Conservation (phyloP, 2,797 vertebrate genomes). For the Hypotaenidia philippensis region DNA sequence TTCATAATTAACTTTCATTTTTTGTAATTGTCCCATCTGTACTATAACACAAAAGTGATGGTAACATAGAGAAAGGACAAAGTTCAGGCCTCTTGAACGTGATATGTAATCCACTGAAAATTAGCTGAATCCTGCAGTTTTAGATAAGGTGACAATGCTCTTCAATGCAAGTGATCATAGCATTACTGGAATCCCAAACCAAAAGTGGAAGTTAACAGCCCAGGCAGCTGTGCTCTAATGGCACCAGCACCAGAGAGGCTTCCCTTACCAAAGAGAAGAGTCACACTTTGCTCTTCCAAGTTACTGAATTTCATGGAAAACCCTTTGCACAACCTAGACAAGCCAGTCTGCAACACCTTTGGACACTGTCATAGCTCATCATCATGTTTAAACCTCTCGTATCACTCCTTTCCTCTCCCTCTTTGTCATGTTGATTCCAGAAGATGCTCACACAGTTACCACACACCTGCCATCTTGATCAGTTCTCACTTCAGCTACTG, state of each 20-base stretch:
- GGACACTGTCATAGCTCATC: background rate
- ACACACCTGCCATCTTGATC: background rate
- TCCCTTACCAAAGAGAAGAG: background rate
- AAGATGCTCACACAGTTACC: background rate
- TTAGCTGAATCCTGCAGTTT: background rate
- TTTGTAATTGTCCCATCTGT: background rate
- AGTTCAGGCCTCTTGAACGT: background rate
- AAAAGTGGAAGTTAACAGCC: background rate
- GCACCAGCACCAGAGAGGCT: background rate
- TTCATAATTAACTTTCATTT: constrained; percentile 21
- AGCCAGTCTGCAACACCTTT: background rate
- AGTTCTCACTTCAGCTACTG: background rate
- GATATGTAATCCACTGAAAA: too few relatives aligned
- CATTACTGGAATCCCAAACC: background rate
- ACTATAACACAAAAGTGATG: background rate
- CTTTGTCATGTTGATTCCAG: fast-evolving
- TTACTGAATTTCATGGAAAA: background rate
- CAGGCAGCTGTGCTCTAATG: background rate
- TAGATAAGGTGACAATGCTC: background rate
- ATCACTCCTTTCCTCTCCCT: background rate
- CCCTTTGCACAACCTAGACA: background rate
- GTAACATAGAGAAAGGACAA: background rate
- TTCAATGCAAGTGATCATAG: background rate
- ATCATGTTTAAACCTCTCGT: background rate
- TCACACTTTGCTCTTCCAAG: background rate